Evolutionary conservation across 2,113 vertebrate species (phyloP).

Genomic region (Microcebus jonahi): DNA sequence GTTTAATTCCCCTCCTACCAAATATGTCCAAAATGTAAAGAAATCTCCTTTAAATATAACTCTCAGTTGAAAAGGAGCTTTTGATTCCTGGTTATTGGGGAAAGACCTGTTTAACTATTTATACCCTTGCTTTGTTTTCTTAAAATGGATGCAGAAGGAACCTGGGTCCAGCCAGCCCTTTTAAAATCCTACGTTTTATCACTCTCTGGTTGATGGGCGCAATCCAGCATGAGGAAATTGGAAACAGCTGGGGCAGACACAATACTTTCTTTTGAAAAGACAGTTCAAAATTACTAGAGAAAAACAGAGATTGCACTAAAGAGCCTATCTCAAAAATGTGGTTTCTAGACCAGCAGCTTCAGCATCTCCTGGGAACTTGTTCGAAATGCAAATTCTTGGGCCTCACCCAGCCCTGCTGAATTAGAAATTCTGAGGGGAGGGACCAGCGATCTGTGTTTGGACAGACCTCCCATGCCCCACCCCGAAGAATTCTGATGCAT

Average conservation of each 20-base stretch:
- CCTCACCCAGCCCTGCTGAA: background rate
- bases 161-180: slow-evolving; percentile 26
- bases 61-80: slow-evolving; percentile 75
- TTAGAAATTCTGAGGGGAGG: background rate
- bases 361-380: background rate
- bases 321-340: background rate
- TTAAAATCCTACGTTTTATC: slow-evolving; percentile 75
- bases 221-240: slow-evolving; percentile 75
- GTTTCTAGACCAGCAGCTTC: background rate
- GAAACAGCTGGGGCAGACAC: slow-evolving; percentile 75
- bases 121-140: slow-evolving; percentile 79
- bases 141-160: slow-evolving; percentile 74
- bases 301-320: slow-evolving; percentile 34
- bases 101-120: slow-evolving; percentile 80
- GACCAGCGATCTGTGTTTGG: background rate
- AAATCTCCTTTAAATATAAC: slow-evolving; percentile 71
- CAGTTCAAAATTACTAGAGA: slow-evolving; percentile 39
- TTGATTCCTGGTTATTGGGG: slow-evolving; percentile 76
- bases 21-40: slow-evolving; percentile 72
- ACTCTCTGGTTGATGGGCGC: slow-evolving; percentile 65
- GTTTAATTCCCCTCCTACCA: slow-evolving; percentile 67
- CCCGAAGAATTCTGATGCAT: background rate
- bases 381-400: background rate
- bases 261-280: slow-evolving; percentile 75
- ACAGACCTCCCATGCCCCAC: background rate